These are phyloP conservation scores for Bombus confusus DNA, from an alignment of 1,140 invertebrate genomes.

Conservation along the genomic window DNA sequence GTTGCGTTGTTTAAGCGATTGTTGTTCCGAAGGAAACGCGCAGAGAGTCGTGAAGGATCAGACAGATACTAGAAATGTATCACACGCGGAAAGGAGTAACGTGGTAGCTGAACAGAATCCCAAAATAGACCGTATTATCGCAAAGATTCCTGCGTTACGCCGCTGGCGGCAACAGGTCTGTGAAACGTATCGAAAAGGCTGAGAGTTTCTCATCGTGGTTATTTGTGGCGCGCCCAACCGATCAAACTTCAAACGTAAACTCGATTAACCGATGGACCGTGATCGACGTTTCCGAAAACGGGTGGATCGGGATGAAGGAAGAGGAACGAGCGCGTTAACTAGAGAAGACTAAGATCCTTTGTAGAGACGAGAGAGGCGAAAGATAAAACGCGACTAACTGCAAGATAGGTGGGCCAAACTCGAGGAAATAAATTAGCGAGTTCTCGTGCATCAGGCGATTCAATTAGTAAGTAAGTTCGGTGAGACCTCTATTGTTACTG, in stretches of 20 bases:
- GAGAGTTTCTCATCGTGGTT: background rate
- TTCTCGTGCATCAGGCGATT: constrained; percentile 2
- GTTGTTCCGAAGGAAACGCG: no score
- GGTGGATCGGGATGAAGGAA: background rate
- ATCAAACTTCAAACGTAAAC: background rate
- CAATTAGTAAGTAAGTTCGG: constrained; percentile 2
- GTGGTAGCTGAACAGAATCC: background rate
- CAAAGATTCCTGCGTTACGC: constrained; percentile 35
- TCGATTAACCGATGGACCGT: no score
- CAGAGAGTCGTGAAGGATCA: no score
- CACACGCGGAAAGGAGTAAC: background rate
- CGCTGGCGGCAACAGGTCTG: constrained; percentile 60
- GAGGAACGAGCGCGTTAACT: background rate
- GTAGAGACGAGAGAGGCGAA: background rate
- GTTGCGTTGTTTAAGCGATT: no score
- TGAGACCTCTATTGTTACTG: background rate
- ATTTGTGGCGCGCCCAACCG: constrained; percentile 17
- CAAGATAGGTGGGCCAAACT: background rate
- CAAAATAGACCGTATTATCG: constrained; percentile 58
- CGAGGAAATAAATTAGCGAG: constrained; percentile 20
- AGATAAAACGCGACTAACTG: background rate
- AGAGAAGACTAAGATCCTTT: background rate
- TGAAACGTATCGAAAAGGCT: constrained; percentile 46
- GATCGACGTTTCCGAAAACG: background rate
- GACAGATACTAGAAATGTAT: no score